phyloP scores from a whole-genome alignment of 92 coral and sea anemone genomes.

The Parazoanthus darwini region DNA sequence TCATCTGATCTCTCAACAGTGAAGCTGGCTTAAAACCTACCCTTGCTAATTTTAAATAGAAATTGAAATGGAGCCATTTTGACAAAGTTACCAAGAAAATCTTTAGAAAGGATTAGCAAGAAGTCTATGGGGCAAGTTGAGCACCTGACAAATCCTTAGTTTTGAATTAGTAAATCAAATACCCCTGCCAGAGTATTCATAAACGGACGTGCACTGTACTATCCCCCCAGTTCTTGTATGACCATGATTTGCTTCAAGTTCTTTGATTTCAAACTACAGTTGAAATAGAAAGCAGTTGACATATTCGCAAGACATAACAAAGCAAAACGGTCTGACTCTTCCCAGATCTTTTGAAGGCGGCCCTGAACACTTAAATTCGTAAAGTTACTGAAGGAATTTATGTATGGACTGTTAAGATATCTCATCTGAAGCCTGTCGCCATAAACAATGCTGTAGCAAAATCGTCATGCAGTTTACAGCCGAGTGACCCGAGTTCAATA shows the following conservation, averaged over 20 bases:
- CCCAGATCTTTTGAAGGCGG: background rate
- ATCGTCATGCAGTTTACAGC: background rate
- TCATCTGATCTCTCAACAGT: too few species aligned
- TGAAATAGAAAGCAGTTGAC: background rate
- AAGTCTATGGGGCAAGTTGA: too few species aligned
- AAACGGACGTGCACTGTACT: background rate
- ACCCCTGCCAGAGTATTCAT: background rate
- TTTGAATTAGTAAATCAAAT: too few species aligned
- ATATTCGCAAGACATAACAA: background rate
- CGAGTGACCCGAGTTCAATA: background rate
- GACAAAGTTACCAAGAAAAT: too few species aligned
- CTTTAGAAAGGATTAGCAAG: too few species aligned
- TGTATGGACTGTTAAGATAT: too few species aligned
- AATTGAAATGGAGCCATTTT: too few species aligned
- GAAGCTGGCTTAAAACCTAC: too few species aligned
- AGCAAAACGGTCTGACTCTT: background rate
- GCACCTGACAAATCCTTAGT: too few species aligned
- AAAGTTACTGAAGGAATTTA: too few species aligned
- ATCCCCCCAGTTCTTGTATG: background rate
- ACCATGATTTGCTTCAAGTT: background rate
- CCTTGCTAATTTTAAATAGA: too few species aligned
- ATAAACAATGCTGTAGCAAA: too few species aligned
- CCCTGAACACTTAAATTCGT: background rate
- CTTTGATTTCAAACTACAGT: background rate
- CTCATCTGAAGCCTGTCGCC: background rate